Conservation (phyloP, 2,888 invertebrate genomes). For the Pheosia tremula region DNA sequence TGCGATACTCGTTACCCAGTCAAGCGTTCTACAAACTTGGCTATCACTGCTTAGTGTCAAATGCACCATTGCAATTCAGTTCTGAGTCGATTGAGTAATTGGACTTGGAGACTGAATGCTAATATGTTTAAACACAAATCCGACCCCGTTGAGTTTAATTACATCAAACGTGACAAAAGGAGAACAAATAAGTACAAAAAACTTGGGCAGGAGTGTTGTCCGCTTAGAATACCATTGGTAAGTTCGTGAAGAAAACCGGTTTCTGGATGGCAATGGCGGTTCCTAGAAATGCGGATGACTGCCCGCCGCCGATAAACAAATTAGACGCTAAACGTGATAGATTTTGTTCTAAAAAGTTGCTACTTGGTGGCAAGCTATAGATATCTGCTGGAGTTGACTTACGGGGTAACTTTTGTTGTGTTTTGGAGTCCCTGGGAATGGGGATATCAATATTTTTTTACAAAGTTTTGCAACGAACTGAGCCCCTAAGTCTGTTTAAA, state of each 20-base stretch:
- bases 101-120: background rate
- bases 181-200: background rate
- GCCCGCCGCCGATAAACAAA: background rate
- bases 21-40: no score
- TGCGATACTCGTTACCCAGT: no score
- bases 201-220: background rate
- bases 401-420: no score
- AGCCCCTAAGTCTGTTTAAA: no score
- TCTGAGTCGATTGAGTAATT: background rate
- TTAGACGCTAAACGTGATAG: background rate
- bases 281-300: background rate
- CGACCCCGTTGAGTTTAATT: background rate
- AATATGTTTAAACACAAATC: background rate
- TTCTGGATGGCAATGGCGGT: background rate
- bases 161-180: background rate
- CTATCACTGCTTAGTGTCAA: no score
- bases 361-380: no score
- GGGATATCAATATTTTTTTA: no score
- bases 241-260: slow-evolving; percentile 2
- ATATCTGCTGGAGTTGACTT: no score
- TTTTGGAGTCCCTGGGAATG: no score
- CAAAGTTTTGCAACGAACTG: no score
- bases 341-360: no score
- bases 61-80: no score
- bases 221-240: background rate